Base-by-base conservation (phyloP, 2,113 vertebrate species). In the Antigone vipio region DNA sequence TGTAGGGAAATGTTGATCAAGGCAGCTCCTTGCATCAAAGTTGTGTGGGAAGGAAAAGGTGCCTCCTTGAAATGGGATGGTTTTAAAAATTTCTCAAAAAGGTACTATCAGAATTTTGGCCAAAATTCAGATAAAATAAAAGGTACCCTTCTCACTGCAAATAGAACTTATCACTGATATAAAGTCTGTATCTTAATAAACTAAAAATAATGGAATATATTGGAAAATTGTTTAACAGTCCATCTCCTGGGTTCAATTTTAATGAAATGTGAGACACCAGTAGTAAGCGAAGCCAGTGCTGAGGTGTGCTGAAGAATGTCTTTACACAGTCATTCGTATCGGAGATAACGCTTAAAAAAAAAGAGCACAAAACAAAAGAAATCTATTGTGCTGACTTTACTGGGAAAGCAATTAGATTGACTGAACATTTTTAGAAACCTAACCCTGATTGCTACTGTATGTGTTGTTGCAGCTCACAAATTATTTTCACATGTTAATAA, bases 401-500 rank as follows among this genome's bases (percentile, higher is more conserved):
- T 62, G 45, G 40, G 45, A 95, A 95, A 85, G 53, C 38, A 78
- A 66, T 95, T 92, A 82, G 40, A 60, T 38, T 72, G 78, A 62
- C 58, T 58, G 64, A 55, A 84, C 1, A 2, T 67, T 92, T 87
- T 92, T 64, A 94, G 82, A 93, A 97, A 83, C 59, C 56, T 77
- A 91, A 73, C 10, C 27, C 56, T 89, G 62, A 79, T 90, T 90
- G 84, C 76, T 95, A 90, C 88, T 97, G 42, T 82, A 40, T 68
- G 27, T 64, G 44, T 69, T 85, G 45, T 27, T 90, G 49, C 62
- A 95, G 79, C 50, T 96, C 63, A 73, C 84, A 90, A 89, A 89
- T 88, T 91, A 83, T 92, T 97, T 95, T 95, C 80, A 91, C 26
- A 62, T 89, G 92, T 89, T 95, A 96, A 93, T 92, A 91, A 91